Conservation (phyloP, 2,113 vertebrate species). For the Rhinopomastus cyanomelas region DNA sequence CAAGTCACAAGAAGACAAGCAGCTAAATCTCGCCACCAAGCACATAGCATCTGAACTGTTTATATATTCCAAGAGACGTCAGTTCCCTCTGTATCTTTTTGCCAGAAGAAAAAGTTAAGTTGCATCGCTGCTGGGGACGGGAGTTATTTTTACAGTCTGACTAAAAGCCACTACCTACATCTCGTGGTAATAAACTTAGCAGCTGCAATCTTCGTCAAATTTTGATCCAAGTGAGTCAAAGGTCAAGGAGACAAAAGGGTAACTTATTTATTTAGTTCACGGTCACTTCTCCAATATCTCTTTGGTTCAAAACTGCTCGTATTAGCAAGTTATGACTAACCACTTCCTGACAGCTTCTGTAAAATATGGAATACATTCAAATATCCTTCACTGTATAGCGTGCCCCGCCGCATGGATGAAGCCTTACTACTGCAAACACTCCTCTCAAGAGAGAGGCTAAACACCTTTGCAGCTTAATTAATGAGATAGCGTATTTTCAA, state of each 20-base stretch:
- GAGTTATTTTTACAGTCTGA: conserved; percentile 68
- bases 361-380: background rate
- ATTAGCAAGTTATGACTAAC: background rate
- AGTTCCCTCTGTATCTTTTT: conserved; percentile 57
- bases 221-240: conserved; percentile 71
- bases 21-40: conserved; percentile 42
- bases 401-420: background rate
- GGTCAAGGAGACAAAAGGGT: conserved; percentile 65
- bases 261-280: background rate
- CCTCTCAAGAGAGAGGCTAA: background rate
- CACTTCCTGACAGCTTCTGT: background rate
- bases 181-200: conserved; percentile 50
- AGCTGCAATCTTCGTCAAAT: conserved; percentile 24
- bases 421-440: background rate
- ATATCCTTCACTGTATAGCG: background rate
- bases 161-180: conserved; percentile 63
- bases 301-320: background rate
- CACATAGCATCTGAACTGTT: conserved; percentile 46
- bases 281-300: background rate
- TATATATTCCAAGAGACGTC: conserved; percentile 66
- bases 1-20: conserved; percentile 17
- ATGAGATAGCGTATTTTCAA: background rate
- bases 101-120: conserved; percentile 31
- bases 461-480: background rate
- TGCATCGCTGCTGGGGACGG: background rate